Base-by-base conservation (phyloP, 2,113 vertebrate genomes). In the Hippoglossus stenolepis region DNA sequence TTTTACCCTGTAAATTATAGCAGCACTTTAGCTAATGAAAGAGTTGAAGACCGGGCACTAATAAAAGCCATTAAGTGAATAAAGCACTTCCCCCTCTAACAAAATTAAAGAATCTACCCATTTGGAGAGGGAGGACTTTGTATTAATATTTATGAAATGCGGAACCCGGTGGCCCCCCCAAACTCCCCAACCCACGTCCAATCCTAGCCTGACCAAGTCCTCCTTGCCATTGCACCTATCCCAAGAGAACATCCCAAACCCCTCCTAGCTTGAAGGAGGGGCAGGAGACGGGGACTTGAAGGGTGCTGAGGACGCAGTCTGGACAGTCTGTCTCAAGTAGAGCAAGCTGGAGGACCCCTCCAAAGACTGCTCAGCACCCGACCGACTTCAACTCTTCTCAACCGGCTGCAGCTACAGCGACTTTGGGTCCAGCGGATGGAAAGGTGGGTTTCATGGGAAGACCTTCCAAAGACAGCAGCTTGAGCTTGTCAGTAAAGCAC, bases 91-190 rank as follows among this genome's bases (percentile, higher is more conserved):
- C 94, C 94, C 92, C 92, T 94, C 92, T 94, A 95, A 95, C 94
- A 93, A 95, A 95, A 95, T 95, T 95, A 95, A 95, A 95, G 93
- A 93, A 92, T 94, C 91, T 91, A 89, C 86, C 93, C 93, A 93
- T 92, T 91, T 90, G 86, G 87, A 90, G 91, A 93, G 89, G 91
- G 91, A 90, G 90, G 92, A 90, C 91, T 91, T 89, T 93, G 89
- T 94, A 95, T 95, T 95, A 95, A 95, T 95, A 95, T 95, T 95
- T 95, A 95, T 95, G 93, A 95, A 95, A 93, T 95, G 94, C 93
- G 92, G 94, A 93, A 51, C 90, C 86, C 80, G 59, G 71, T 0
- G 43, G 65, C 89, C 87, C 83, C 82, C 84, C 84, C 83, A 90
- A 90, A 90, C 80, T 80, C 89, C 88, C 84, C 87, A 84, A 84